Evolutionary conservation across 2,113 vertebrate species (phyloP).

Genomic region (Dipodomys ordii): DNA sequence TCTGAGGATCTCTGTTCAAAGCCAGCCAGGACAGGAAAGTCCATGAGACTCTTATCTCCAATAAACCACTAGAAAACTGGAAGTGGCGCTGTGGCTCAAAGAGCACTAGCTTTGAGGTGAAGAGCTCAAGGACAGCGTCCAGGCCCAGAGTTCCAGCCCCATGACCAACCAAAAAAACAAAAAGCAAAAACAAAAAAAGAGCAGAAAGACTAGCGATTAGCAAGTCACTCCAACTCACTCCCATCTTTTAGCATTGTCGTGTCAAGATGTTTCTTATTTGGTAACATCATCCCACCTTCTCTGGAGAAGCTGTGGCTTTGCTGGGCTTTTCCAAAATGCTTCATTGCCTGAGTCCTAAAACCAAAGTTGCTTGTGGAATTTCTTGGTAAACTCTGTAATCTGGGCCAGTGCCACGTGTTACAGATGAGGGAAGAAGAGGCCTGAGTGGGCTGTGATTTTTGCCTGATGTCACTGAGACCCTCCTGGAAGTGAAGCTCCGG

Average conservation of each 20-base stretch:
- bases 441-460: not conserved
- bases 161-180: too few relatives aligned
- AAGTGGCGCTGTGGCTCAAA: too few relatives aligned
- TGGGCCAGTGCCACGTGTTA: not conserved
- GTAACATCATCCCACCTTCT: not conserved
- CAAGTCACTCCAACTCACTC: not conserved
- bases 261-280: conserved; percentile 65
- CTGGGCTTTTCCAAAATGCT: conserved; percentile 35
- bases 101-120: too few relatives aligned
- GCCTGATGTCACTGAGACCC: not conserved
- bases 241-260: not conserved
- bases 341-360: conserved; percentile 12
- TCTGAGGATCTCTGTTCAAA: too few relatives aligned
- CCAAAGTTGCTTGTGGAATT: conserved; percentile 70
- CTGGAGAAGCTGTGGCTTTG: conserved; percentile 57
- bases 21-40: too few relatives aligned
- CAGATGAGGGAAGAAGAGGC: not conserved
- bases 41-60: too few relatives aligned
- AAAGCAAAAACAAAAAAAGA: not conserved
- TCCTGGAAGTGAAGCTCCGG: not conserved
- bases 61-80: too few relatives aligned
- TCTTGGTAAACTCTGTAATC: conserved; percentile 59
- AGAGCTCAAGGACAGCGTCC: too few relatives aligned
- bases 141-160: too few relatives aligned
- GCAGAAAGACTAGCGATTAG: not conserved